Percentiles rank a stretch among this genome's conserved stretches.
phyloP scores from a whole-genome alignment of 2,113 vertebrate species.

The Ramphastos sulfuratus region DNA sequence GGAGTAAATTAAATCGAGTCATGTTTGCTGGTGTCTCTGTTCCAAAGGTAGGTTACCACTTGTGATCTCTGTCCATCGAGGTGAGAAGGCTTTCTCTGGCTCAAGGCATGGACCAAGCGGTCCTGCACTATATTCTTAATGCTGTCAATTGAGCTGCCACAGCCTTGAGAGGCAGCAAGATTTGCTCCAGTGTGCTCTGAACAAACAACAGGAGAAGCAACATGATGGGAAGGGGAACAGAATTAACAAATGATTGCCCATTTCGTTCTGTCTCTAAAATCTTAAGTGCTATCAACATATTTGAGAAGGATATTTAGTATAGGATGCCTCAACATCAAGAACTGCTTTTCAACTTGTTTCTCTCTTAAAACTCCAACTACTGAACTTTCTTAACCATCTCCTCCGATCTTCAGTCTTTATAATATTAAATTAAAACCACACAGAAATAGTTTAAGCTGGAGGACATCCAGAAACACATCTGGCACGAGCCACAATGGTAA shows the following conservation, averaged over 20 bases:
- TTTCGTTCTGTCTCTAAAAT: not conserved
- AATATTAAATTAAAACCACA: constrained; percentile 22
- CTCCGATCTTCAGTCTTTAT: not conserved
- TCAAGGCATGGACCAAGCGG: not conserved
- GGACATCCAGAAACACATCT: not conserved
- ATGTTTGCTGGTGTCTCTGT: not conserved
- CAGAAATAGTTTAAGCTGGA: not conserved
- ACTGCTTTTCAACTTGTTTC: not conserved
- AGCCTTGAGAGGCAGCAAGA: not conserved
- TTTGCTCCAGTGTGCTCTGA: not conserved
- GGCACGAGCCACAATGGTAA: not conserved
- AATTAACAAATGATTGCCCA: not conserved
- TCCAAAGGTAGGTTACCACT: not conserved
- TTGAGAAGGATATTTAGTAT: not conserved
- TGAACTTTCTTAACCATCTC: not conserved
- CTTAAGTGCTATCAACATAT: constrained; percentile 17
- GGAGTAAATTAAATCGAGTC: not conserved
- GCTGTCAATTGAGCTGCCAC: not conserved
- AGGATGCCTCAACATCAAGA: not conserved
- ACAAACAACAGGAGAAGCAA: not conserved
- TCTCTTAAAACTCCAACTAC: not conserved
- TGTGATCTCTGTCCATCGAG: not conserved
- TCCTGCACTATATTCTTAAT: not conserved
- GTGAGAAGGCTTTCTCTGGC: constrained; percentile 1
- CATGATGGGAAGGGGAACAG: not conserved